A percentile compares a stretch with the other conserved stretches of the same genome.
Conservation (phyloP, 2,888 invertebrate species). For the Archips crataeganus region DNA sequence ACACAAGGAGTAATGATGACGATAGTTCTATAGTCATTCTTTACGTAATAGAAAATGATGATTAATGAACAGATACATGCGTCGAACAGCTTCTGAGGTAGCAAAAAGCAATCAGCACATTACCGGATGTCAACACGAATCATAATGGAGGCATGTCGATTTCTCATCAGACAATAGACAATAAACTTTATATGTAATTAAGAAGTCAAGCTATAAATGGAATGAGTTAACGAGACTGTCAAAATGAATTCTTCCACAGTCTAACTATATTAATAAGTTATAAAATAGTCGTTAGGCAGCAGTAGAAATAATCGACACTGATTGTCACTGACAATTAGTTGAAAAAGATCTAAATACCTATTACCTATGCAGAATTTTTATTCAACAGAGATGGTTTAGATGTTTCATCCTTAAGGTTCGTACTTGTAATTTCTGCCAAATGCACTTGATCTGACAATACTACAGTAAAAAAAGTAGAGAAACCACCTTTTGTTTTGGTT, state of each 20-base stretch:
- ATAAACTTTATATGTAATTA: neutral
- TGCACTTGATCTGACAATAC: too few relatives aligned
- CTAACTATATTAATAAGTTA: neutral
- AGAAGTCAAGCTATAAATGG: neutral
- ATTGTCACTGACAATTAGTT: neutral
- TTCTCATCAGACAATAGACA: slow-evolving; percentile 11
- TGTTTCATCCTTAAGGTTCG: too few relatives aligned
- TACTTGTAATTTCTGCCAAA: neutral
- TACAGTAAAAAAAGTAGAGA: too few relatives aligned
- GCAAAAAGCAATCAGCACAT: slow-evolving; percentile 19
- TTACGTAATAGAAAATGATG: slow-evolving; percentile 8
- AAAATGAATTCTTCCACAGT: neutral
- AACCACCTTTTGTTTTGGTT: neutral
- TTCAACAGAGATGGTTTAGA: neutral
- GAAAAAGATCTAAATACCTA: too few relatives aligned
- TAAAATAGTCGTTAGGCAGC: slow-evolving; percentile 1
- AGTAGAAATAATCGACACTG: neutral
- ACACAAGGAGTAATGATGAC: neutral
- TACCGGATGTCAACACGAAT: slow-evolving; percentile 11
- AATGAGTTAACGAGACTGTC: neutral
- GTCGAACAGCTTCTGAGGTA: slow-evolving; percentile 8
- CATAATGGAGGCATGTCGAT: slow-evolving; percentile 4
- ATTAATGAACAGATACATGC: slow-evolving; percentile 12
- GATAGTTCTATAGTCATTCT: slow-evolving; percentile 5
- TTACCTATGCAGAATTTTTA: too few relatives aligned